Conservation (phyloP, 2,113 vertebrate genomes). For the Hippocampus guttulatus region DNA sequence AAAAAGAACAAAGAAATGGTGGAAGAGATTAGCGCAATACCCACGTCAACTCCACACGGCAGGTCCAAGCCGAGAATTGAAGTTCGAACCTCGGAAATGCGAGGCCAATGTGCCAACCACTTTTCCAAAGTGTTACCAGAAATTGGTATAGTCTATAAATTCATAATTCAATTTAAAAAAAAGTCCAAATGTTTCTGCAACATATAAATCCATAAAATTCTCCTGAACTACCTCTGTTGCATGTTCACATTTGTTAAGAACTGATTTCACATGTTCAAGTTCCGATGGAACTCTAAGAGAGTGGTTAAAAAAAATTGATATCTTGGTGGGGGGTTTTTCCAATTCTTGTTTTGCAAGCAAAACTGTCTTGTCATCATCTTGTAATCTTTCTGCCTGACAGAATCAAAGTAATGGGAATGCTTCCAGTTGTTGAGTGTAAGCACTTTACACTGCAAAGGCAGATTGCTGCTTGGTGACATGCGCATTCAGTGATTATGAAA, state of each 20-base stretch:
- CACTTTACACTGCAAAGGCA: neutral
- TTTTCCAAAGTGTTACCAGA: no score
- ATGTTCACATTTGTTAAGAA: neutral
- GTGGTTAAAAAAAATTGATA: no score
- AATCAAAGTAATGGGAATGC: neutral
- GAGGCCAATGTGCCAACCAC: neutral
- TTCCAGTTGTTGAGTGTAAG: constrained; percentile 2
- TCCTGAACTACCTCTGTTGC: neutral
- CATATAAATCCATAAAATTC: neutral
- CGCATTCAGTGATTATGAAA: constrained; percentile 2
- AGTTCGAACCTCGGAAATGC: neutral
- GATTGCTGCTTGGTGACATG: constrained; percentile 1
- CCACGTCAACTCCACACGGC: neutral
- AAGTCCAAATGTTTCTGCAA: neutral
- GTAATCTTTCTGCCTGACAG: neutral
- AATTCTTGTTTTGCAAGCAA: neutral
- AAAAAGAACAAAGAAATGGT: no score
- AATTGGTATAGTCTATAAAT: no score
- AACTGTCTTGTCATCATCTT: neutral
- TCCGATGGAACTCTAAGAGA: neutral
- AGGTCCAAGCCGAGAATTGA: neutral
- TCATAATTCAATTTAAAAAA: no score
- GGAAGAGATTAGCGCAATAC: neutral
- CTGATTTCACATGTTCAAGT: neutral
- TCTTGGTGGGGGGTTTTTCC: neutral